phyloP scores from a whole-genome alignment of 2,888 invertebrate genomes.

The Psylliodes chrysocephalus region DNA sequence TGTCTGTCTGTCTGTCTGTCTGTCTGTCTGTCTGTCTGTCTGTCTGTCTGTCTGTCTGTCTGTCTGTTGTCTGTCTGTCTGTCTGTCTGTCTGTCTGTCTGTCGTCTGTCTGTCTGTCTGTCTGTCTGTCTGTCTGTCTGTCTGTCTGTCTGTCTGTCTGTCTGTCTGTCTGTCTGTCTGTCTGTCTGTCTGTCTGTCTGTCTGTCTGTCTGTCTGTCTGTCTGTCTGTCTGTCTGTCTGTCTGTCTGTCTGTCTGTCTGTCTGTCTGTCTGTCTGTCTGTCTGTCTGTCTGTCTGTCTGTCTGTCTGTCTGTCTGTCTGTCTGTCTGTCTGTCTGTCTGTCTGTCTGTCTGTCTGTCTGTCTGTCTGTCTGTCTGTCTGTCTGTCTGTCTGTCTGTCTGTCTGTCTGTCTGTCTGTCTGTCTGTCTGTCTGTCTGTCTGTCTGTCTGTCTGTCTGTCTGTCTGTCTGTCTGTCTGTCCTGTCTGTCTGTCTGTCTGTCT shows the following conservation, averaged over 20 bases:
- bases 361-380: constrained; percentile 18
- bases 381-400: constrained; percentile 20
- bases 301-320: constrained; percentile 15
- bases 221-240: constrained; percentile 18
- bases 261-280: constrained; percentile 19
- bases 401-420: constrained; percentile 22
- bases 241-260: constrained; percentile 19
- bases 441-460: constrained; percentile 19
- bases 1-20: constrained; percentile 19
- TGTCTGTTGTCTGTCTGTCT: too few species aligned
- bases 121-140: constrained; percentile 18
- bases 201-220: constrained; percentile 13
- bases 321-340: constrained; percentile 16
- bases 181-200: constrained; percentile 15
- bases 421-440: constrained; percentile 19
- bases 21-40: constrained; percentile 15
- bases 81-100: too few species aligned
- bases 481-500: constrained; percentile 16
- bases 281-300: constrained; percentile 19
- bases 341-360: constrained; percentile 18
- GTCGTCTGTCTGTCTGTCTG: too few species aligned
- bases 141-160: constrained; percentile 19
- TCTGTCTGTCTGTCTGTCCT: constrained; percentile 19
- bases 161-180: constrained; percentile 20
- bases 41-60: constrained; percentile 19